Evolutionary conservation across 1,140 invertebrate species (phyloP), one percentile per base, ranked within the genome.

Genomic region (Conopomorpha cramerella): DNA sequence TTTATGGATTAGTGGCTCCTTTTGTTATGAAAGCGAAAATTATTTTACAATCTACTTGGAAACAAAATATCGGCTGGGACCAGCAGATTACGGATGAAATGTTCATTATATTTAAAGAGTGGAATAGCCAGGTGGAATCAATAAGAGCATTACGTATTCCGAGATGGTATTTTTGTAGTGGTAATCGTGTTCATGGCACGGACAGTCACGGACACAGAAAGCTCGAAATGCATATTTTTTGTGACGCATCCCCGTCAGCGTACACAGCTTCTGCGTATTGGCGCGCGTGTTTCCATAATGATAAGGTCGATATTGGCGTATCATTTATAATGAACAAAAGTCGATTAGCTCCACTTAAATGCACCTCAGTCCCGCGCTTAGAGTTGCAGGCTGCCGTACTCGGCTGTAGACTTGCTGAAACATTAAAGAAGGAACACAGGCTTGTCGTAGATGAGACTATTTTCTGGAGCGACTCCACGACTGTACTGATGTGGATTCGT

Each of bases 31-130:
- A 28, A 7, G 11, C 36, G 1, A 64, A 57, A 35, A 57, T 64
- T 0, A 15, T 68, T 4, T n/a, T 66, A 1, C 62, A 66, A 46
- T 38, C 49, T 1, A 36, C 58, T 2, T 67, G 66, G 59, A 33
- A 42, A 14, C 30, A 14, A 8, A 31, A 37, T 2, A 38, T 54
- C 12, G 46, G 38, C 11, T 66, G 63, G 64, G 57, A 71, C 29
- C 36, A 51, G 7, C 10, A 19, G 7, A 4, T 61, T 2, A 25
- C 1, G 8, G 12, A 14, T 8, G 10, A 14, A 3, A 15, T 23
- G 7, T 6, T 3, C 2, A 2, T 15, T 6, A 34, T 12, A 16
- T 39, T 18, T 16, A 1, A 10, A 1, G 30, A 39, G 11, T 39
- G 38, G 30, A 2, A 13, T 10, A 7, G 11, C 3, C 18, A 26